Evolutionary conservation across 2,888 invertebrate genomes (phyloP), one percentile per base, ranked within the genome.

Genomic region (Trachelus tabidus): DNA sequence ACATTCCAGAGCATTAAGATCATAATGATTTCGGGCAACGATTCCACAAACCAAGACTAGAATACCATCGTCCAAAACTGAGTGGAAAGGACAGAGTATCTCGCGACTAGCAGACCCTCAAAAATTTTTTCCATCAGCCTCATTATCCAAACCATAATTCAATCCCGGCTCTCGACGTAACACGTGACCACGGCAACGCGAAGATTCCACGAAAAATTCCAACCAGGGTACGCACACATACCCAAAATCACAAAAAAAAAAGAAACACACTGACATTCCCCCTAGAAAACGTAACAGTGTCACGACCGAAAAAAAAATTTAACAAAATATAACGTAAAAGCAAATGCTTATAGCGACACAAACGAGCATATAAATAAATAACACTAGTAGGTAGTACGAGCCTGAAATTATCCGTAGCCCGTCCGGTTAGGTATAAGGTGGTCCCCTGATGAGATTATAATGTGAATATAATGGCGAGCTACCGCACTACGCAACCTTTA

Each of bases 391-490:
- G 77, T 34, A 40, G 12, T 34, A 71, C 30, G 71, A 31, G 30
- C 33, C 75, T 78, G 80, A 82, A 87, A 85, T 86, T 85, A 87
- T 89, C 86, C 85, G 84, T 86, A 84, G 84, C 84, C 40, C 86
- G 86, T 84, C 84, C 83, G 83, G 83, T 88, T 88, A 86, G 85
- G 84, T 86, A 31, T 33, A 81, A 85, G 85, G 86, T 86, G 87
- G 86, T 87, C 88, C 85, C 83, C 87, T 89, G 89, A 90, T 90
- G 89, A 86, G 89, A 89, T 90, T 90, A 89, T 90, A 90, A 90
- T 90, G 89, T 85, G 90, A 89, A 89, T 89, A 89, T 90, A 90
- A 90, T 90, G 87, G 88, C 85, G 84, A 85, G 88, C 90, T 89
- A 89, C 90, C 86, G 90, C 81, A 83, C 85, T 90, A 90, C 89